phyloP scores from a whole-genome alignment of 2,888 invertebrate genomes.

The Drosophila formosana region DNA sequence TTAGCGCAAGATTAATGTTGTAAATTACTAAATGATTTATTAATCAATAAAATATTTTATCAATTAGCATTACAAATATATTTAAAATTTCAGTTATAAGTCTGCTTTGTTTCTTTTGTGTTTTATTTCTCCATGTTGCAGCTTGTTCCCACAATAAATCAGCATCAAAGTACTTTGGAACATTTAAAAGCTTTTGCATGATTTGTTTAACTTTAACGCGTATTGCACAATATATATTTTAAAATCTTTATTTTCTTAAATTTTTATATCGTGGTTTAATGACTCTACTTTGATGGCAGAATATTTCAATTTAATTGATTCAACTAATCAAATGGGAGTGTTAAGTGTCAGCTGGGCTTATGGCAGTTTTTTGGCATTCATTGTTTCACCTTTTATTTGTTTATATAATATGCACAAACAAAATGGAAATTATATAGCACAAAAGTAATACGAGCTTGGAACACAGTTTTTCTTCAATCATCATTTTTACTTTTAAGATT shows the following conservation, averaged over 20 bases:
- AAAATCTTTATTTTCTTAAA: neutral
- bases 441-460: too few relatives aligned
- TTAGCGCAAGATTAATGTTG: too few relatives aligned
- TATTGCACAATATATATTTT: neutral
- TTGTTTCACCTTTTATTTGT: neutral
- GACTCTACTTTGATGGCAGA: neutral
- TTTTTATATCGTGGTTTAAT: neutral
- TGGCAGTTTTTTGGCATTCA: neutral
- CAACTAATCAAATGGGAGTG: neutral
- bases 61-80: too few relatives aligned
- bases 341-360: neutral
- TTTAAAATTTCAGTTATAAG: too few relatives aligned
- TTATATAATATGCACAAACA: neutral
- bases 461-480: neutral
- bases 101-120: too few relatives aligned
- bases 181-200: neutral
- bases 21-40: too few relatives aligned
- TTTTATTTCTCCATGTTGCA: neutral
- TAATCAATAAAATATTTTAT: too few relatives aligned
- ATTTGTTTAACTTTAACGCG: neutral
- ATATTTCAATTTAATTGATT: constrained; percentile 1
- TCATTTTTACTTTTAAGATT: too few relatives aligned
- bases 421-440: neutral
- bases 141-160: neutral
- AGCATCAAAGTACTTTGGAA: neutral